Base-by-base conservation (phyloP, 2,113 vertebrate species). In the Campylorhamphus procurvoides region DNA sequence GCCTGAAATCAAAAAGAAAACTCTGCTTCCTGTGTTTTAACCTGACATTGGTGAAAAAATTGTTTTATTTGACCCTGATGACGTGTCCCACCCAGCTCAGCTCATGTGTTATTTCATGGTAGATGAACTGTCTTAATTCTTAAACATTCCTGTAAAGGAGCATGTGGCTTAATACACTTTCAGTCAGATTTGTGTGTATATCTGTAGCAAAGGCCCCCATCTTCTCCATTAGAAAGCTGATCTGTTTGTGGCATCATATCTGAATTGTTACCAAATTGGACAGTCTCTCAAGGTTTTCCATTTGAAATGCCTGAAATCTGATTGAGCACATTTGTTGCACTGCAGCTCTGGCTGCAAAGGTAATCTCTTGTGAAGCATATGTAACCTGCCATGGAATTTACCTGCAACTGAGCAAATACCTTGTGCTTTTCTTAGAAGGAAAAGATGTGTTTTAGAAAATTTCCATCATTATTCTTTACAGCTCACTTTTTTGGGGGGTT, bases 271-370 rank as follows among this genome's bases (percentile, higher is more conserved):
- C 40, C 24, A 72, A 49, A n/a, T 29, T 18, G 72, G 42, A 22
- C 19, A 31, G 23, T 35, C 23, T 87, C 74, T 87, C 46, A 55
- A 77, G 81, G 74, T 73, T 91, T 93, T 91, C 74, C n/a, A 25
- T 82, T 42, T 82, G 71, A 87, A 95, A 89, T 73, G 63, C 49
- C 33, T 71, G 62, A 94, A 94, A 85, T 90, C 35, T 87, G 84
- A 83, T 90, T 89, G 87, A 86, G 58, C 31, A 76, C 35, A 56
- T 91, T 39, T 50, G 63, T 96, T 87, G n/a, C 74, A 31, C 5
- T 69, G 74, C 77, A 85, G 63, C 23, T 73, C 37, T 69, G 56
- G 25, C 40, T 91, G 66, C 69, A 73, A 60, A 76, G 19, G 49
- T 84, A 82, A 92, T 87, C 37, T 68, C 62, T 56, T 49, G 53